Evolutionary conservation across 1,140 invertebrate genomes (phyloP).

Genomic region (Drosophila dunni): DNA sequence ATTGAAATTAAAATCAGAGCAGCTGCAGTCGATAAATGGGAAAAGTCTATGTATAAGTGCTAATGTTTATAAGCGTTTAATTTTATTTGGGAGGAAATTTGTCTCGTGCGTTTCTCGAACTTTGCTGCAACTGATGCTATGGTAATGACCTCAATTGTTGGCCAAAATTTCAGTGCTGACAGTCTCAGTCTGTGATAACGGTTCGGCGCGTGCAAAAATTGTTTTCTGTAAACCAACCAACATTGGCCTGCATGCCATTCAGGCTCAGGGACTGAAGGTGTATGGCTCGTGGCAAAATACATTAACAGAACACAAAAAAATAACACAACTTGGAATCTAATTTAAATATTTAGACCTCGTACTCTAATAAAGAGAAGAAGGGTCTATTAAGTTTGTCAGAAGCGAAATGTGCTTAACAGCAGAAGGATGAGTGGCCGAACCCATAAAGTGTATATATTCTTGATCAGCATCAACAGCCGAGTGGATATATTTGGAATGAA

Average conservation of each 20-base stretch:
- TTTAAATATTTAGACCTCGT: too few relatives aligned
- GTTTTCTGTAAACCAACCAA: neutral
- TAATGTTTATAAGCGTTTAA: constrained; percentile 10
- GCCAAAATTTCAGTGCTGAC: neutral
- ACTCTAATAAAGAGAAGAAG: too few relatives aligned
- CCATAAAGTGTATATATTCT: too few relatives aligned
- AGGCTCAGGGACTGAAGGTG: too few relatives aligned
- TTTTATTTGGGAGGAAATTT: neutral
- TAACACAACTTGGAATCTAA: too few relatives aligned
- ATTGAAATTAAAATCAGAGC: constrained; percentile 10
- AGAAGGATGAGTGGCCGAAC: too few relatives aligned
- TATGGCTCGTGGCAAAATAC: too few relatives aligned
- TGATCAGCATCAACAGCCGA: too few relatives aligned
- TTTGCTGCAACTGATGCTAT: constrained; percentile 6
- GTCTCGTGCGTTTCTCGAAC: constrained; percentile 12
- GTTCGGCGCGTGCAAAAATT: constrained; percentile 19
- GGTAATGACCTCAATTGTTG: constrained; percentile 45
- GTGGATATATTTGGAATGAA: too few relatives aligned
- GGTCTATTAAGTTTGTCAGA: too few relatives aligned
- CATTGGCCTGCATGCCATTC: neutral
- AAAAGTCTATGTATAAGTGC: neutral
- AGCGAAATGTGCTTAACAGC: too few relatives aligned
- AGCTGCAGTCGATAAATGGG: constrained; percentile 11
- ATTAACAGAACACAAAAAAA: too few relatives aligned
- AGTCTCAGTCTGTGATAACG: constrained; percentile 11